Evolutionary conservation across 1,140 invertebrate species (phyloP), one percentile per base, ranked within the genome.

Genomic region (Kradibia gibbosae): DNA sequence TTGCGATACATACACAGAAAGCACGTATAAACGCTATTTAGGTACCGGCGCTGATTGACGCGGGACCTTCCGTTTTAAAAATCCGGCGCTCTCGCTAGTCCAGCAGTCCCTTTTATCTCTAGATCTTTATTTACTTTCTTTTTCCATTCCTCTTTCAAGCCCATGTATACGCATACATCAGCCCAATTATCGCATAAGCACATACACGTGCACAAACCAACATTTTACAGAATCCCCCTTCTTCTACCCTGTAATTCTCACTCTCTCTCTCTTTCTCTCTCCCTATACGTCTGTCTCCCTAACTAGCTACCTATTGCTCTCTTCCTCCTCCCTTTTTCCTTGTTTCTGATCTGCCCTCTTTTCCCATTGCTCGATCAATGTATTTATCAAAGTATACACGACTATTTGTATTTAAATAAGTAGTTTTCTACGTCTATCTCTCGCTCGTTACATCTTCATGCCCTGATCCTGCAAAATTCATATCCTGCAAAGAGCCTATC

Each of bases 1-100:
- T 22, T 13, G 28, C 28, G 48, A 65, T 28, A 28, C 31, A 50
- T 31, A 76, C 36, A 45, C 22, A 76, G 17, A 10, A 36, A 15
- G 17, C 42, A 71, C 42, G 42, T 45, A 39, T 67, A 75, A 53
- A 75, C 79, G 79, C 79, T 82, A 77, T 36, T 74, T 65, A 79
- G 76, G 81, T 82, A 75, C 77, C 81, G 72, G 77, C 76, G 81
- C 81, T 79, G 77, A 79, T 82, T 39, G 81, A 82, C 81, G 75
- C 81, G 81, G 76, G 76, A 73, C 45, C 81, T 74, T 62, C 53
- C 67, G 75, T 70, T 81, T 70, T 60, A 67, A 28, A 71, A 67
- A 48, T 79, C 76, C 77, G 72, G 82, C 82, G 77, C 72, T 76
- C 77, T 83, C 72, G 82, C 78, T 83, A 83, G 82, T 83, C 82